Evolutionary conservation across 92 coral and sea anemone genomes (phyloP).

Genomic region (Blastomussa wellsi): DNA sequence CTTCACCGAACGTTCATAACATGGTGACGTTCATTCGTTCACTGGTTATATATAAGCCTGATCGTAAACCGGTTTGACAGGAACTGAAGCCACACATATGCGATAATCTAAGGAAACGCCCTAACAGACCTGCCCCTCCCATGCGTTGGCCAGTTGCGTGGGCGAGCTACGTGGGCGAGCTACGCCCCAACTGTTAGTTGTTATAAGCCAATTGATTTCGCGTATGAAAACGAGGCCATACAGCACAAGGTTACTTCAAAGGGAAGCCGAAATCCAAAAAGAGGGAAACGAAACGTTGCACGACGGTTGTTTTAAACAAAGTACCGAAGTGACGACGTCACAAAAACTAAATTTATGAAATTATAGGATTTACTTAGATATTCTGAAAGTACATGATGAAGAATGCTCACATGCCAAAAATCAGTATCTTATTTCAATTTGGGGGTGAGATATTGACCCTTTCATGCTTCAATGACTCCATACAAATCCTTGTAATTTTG

Average conservation of each 20-base stretch:
- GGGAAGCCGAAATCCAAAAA: neutral
- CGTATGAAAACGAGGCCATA: neutral
- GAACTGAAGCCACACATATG: neutral
- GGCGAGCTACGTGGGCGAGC: too few relatives aligned
- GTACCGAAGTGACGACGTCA: too few relatives aligned
- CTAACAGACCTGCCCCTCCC: neutral
- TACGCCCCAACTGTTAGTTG: neutral
- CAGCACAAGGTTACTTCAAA: neutral
- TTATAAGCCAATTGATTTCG: neutral
- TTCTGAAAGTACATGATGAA: too few relatives aligned
- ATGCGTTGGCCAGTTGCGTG: neutral
- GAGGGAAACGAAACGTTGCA: too few relatives aligned
- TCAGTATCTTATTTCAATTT: too few relatives aligned
- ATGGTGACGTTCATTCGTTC: too few relatives aligned
- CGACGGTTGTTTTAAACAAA: neutral
- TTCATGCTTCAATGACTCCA: too few relatives aligned
- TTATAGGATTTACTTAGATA: too few relatives aligned
- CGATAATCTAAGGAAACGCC: neutral
- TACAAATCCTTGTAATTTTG: too few relatives aligned
- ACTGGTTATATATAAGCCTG: neutral
- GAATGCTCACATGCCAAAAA: too few relatives aligned
- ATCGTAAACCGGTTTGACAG: neutral
- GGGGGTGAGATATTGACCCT: too few relatives aligned
- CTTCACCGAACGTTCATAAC: neutral
- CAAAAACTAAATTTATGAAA: too few relatives aligned